Evolutionary conservation across 2,888 invertebrate genomes (phyloP).

Genomic region (Tetramorium bicarinatum): DNA sequence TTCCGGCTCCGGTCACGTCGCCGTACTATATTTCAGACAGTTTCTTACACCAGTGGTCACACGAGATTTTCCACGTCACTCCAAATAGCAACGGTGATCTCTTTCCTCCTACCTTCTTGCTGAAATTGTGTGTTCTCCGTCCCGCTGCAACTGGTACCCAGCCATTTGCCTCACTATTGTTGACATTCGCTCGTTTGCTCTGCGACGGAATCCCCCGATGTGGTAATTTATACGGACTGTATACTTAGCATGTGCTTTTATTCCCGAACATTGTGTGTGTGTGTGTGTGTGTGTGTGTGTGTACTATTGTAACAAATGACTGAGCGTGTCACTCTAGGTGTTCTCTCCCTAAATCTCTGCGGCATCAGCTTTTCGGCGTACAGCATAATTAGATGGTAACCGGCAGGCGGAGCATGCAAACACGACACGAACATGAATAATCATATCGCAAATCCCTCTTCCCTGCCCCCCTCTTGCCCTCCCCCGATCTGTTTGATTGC

Average conservation of each 20-base stretch:
- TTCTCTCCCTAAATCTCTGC: neutral
- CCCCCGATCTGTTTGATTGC: neutral
- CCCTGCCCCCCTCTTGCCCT: neutral
- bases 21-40: conserved; percentile 7
- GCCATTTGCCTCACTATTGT: neutral
- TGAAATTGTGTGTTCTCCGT: neutral
- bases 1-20: neutral
- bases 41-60: neutral
- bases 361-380: neutral
- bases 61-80: neutral
- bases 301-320: conserved; percentile 11
- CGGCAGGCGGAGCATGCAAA: neutral
- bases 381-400: conserved; percentile 6
- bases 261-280: neutral
- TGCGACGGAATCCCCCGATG: neutral
- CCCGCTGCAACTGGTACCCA: neutral
- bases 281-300: too few species aligned
- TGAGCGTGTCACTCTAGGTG: neutral
- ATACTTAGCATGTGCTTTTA: neutral
- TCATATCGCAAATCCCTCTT: conserved; percentile 28
- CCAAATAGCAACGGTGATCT: neutral
- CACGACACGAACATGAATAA: conserved; percentile 33
- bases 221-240: conserved; percentile 3
- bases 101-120: neutral
- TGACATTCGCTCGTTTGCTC: neutral